Percentiles rank a stretch among this genome's conserved stretches.
Evolutionary conservation across 2,113 vertebrate species (phyloP).

Genomic region (Delphinapterus leucas): DNA sequence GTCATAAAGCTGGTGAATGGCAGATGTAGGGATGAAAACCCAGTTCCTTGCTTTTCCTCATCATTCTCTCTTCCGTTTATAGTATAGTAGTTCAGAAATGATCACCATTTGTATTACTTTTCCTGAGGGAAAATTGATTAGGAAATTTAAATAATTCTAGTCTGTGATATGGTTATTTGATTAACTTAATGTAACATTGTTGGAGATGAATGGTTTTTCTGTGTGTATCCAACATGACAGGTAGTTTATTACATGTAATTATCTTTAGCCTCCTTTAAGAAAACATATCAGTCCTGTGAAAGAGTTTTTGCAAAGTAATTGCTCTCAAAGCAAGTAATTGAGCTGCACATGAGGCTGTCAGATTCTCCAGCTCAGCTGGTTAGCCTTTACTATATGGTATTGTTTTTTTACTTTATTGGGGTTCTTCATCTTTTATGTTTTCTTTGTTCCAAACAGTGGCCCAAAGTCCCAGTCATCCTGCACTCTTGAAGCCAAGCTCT

Average conservation of each 20-base stretch:
- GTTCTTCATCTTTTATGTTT: neutral
- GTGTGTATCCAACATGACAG: neutral
- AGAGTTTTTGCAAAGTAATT: neutral
- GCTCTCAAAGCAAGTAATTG: neutral
- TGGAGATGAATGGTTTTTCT: neutral
- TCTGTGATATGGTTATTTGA: neutral
- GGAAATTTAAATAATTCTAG: constrained; percentile 8
- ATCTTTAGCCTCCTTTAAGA: neutral
- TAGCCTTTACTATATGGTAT: neutral
- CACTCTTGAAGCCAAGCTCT: neutral
- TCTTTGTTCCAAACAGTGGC: neutral
- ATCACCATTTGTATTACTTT: neutral
- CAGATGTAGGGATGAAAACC: neutral
- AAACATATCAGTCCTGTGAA: neutral
- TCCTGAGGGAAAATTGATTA: neutral
- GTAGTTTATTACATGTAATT: constrained; percentile 8
- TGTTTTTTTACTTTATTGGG: neutral
- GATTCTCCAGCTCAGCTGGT: neutral
- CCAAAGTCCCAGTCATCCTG: neutral
- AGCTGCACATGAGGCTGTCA: neutral
- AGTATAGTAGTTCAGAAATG: neutral
- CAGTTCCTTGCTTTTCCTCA: neutral
- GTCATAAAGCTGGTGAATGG: neutral
- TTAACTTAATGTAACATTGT: neutral
- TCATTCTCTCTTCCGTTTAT: neutral